Evolutionary conservation across 2,797 vertebrate species (phyloP).

Genomic region (Lepus oiostolus): DNA sequence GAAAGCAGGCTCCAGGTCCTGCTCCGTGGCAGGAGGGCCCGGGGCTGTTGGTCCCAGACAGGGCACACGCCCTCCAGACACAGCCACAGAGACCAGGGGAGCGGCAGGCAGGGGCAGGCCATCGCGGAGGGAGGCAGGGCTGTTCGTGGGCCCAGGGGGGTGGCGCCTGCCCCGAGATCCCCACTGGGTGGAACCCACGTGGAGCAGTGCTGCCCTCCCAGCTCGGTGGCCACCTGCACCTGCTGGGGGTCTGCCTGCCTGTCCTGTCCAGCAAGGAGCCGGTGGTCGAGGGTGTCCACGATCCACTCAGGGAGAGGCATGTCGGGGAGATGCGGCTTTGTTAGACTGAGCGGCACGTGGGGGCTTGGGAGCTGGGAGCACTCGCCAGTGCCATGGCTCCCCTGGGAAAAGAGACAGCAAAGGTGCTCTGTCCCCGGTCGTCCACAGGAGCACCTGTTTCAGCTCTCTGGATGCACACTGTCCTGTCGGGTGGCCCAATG

Average conservation of each 20-base stretch:
- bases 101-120: no score
- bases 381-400: not conserved
- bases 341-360: no score
- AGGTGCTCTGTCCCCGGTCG: not conserved
- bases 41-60: not conserved
- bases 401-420: fast-evolving
- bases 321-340: not conserved
- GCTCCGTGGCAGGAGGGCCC: fast-evolving
- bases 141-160: fast-evolving
- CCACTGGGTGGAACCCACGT: fast-evolving
- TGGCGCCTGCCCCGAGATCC: fast-evolving
- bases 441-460: not conserved
- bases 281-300: fast-evolving
- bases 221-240: not conserved
- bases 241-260: not conserved
- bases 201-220: no score
- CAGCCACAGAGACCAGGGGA: not conserved
- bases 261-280: fast-evolving
- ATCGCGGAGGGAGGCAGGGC: not conserved
- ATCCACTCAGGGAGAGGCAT: not conserved
- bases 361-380: not conserved
- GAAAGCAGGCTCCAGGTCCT: not conserved
- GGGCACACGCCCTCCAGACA: not conserved
- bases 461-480: fast-evolving
- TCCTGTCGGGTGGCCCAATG: fast-evolving